Evolutionary conservation across 2,113 vertebrate species (phyloP).

Genomic region (Thomomys bottae): DNA sequence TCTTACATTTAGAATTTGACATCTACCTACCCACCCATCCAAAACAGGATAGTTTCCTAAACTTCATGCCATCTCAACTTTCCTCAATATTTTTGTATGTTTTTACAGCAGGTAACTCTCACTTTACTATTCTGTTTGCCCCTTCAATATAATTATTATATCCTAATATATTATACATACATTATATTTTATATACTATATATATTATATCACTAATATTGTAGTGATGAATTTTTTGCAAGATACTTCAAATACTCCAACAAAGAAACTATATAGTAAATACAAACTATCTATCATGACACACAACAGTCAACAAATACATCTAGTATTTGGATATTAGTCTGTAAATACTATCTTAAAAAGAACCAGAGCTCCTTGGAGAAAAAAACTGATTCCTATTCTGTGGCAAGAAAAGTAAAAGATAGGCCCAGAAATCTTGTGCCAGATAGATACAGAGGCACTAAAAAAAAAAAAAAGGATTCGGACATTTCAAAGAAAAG

Average conservation of each 20-base stretch:
- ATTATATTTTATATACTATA: too few species aligned
- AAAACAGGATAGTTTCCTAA: slow-evolving; percentile 52
- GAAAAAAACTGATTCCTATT: background rate
- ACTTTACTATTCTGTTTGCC: background rate
- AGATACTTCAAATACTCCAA: background rate
- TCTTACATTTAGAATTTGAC: background rate
- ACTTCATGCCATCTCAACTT: background rate
- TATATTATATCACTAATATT: too few species aligned
- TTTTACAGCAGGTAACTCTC: slow-evolving; percentile 18
- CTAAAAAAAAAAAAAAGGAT: background rate
- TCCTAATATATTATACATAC: background rate
- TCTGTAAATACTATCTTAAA: slow-evolving; percentile 45
- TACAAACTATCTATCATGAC: slow-evolving; percentile 23
- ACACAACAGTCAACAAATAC: background rate
- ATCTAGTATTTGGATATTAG: background rate
- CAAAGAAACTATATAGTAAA: background rate
- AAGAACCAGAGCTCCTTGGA: background rate
- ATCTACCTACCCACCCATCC: background rate
- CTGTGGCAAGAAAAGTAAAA: background rate
- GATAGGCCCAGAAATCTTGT: background rate
- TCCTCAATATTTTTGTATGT: background rate
- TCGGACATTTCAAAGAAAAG: background rate
- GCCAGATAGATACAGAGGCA: background rate
- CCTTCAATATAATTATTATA: slow-evolving; percentile 13
- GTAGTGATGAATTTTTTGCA: background rate